These are phyloP conservation scores for Pterocles orientalis DNA, from an alignment of 2,113 vertebrate species.

Conservation along the genomic window DNA sequence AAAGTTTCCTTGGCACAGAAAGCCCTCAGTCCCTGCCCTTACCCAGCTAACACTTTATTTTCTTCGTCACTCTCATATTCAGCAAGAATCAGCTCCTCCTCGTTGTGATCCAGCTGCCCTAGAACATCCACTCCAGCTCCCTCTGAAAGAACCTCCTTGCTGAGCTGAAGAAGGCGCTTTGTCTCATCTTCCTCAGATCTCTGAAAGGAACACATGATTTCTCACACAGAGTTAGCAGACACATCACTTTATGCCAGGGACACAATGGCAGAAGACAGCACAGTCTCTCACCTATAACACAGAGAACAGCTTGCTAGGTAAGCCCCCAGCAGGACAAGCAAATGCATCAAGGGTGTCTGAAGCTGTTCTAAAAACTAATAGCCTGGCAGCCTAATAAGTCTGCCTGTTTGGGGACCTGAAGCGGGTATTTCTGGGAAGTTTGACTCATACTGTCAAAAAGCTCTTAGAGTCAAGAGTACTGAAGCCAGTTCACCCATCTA, in stretches of 20 bases:
- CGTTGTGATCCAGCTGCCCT: slow-evolving; percentile 71
- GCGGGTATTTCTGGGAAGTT: background rate
- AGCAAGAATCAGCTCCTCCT: slow-evolving; percentile 87
- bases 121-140: background rate
- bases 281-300: background rate
- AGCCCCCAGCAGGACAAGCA: background rate
- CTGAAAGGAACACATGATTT: slow-evolving; percentile 62
- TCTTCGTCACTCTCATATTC: slow-evolving; percentile 97
- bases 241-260: fast-evolving
- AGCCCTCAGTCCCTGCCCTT: background rate
- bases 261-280: background rate
- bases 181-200: slow-evolving; percentile 84
- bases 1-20: fast-evolving
- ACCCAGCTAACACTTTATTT: slow-evolving; percentile 69
- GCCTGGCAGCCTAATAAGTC: background rate
- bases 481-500: background rate
- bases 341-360: background rate
- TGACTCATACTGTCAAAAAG: background rate
- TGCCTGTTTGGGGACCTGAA: background rate
- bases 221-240: background rate
- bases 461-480: background rate
- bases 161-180: slow-evolving; percentile 82
- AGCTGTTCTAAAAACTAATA: background rate
- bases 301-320: background rate
- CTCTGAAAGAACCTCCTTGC: slow-evolving; percentile 74